phyloP scores from a whole-genome alignment of 2,797 vertebrate genomes.

The Sebastes steindachneri region DNA sequence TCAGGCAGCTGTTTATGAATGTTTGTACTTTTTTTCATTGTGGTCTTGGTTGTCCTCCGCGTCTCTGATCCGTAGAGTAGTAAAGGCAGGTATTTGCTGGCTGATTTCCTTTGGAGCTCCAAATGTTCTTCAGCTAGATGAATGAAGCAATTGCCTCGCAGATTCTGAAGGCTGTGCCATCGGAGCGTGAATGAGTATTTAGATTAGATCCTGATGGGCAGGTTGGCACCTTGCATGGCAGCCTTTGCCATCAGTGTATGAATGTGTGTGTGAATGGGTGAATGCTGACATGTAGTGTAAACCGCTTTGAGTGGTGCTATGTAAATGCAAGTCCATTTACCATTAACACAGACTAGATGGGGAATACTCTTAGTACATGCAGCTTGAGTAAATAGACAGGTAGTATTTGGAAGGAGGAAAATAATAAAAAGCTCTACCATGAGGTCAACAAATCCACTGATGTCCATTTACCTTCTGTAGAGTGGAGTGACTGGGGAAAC shows the following conservation, averaged over 20 bases:
- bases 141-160: background rate
- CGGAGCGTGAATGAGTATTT: no score
- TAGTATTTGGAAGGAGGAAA: background rate
- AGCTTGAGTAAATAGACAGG: background rate
- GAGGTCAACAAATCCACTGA: background rate
- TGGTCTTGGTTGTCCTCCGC: background rate
- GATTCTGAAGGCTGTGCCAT: no score
- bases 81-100: background rate
- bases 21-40: background rate
- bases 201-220: no score
- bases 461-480: background rate
- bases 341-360: no score
- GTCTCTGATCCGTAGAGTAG: background rate
- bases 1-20: background rate
- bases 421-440: background rate
- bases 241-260: no score
- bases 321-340: no score
- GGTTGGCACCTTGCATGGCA: no score
- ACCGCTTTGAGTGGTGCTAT: no score
- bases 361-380: background rate
- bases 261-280: no score
- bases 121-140: background rate
- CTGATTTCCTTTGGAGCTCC: background rate
- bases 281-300: no score
- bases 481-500: background rate